Percentiles rank a stretch among this genome's conserved stretches.
Evolutionary conservation across 2,113 vertebrate genomes (phyloP).

Genomic region (Gallinago jamesoni): DNA sequence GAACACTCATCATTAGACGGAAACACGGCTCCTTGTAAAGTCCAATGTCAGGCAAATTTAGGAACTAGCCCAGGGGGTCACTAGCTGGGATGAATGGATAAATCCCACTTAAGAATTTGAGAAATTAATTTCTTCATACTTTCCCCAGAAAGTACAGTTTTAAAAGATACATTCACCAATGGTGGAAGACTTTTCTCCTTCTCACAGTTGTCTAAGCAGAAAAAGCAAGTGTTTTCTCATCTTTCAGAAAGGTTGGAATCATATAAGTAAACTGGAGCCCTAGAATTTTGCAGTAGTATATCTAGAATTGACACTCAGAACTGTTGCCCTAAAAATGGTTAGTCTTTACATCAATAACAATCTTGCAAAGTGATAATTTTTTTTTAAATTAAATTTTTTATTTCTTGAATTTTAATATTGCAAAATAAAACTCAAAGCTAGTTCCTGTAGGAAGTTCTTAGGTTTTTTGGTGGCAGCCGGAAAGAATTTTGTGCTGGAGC

Average conservation of each 20-base stretch:
- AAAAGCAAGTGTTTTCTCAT: background rate
- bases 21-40: background rate
- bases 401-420: background rate
- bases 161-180: background rate
- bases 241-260: background rate
- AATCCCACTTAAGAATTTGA: background rate
- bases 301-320: background rate
- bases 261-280: background rate
- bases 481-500: background rate
- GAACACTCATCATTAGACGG: background rate
- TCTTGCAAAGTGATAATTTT: background rate
- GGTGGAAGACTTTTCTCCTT: background rate
- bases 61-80: background rate
- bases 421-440: background rate
- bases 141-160: background rate
- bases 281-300: background rate
- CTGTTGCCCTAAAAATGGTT: background rate
- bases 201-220: background rate
- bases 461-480: background rate
- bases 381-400: background rate
- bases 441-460: background rate
- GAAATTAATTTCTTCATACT: background rate
- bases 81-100: background rate
- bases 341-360: background rate
- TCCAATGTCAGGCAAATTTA: slow-evolving; percentile 6